These are phyloP conservation scores for Brachyhypopomus gauderio DNA, from an alignment of 2,113 vertebrate species.

Conservation along the genomic window DNA sequence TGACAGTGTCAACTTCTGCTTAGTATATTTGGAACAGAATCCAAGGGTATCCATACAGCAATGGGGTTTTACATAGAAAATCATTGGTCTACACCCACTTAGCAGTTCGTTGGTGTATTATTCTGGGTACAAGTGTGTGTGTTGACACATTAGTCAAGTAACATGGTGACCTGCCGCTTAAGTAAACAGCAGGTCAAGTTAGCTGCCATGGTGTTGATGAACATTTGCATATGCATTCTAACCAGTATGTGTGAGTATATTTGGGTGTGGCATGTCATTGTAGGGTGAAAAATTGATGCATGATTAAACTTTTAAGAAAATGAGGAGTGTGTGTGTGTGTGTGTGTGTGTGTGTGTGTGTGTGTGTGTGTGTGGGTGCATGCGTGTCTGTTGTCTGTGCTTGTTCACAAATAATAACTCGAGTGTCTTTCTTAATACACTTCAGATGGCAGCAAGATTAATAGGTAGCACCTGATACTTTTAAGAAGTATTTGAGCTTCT, in stretches of 20 bases:
- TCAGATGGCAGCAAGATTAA: background rate
- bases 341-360: constrained; percentile 29
- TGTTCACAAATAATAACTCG: background rate
- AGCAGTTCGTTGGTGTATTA: too few relatives aligned
- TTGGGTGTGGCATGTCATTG: constrained; percentile 8
- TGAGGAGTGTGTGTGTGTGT: background rate
- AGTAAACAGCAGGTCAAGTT: background rate
- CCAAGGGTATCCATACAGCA: too few relatives aligned
- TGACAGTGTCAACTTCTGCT: too few relatives aligned
- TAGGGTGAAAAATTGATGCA: background rate
- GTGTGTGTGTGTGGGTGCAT: background rate
- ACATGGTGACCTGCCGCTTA: constrained; percentile 15
- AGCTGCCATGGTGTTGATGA: constrained; percentile 23
- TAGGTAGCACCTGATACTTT: background rate
- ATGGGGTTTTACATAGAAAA: too few relatives aligned
- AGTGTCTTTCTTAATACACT: background rate
- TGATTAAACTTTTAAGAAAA: constrained; percentile 27
- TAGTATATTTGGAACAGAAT: too few relatives aligned
- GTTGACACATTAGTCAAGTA: background rate
- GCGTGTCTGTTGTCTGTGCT: too few relatives aligned
- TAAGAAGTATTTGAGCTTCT: background rate
- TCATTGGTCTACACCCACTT: too few relatives aligned
- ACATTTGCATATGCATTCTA: constrained; percentile 18
- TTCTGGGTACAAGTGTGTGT: background rate
- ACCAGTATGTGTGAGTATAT: background rate